A percentile compares a stretch with the other conserved stretches of the same genome.
Conservation (phyloP, 2,888 invertebrate species). For the Amaurobius ferox region DNA sequence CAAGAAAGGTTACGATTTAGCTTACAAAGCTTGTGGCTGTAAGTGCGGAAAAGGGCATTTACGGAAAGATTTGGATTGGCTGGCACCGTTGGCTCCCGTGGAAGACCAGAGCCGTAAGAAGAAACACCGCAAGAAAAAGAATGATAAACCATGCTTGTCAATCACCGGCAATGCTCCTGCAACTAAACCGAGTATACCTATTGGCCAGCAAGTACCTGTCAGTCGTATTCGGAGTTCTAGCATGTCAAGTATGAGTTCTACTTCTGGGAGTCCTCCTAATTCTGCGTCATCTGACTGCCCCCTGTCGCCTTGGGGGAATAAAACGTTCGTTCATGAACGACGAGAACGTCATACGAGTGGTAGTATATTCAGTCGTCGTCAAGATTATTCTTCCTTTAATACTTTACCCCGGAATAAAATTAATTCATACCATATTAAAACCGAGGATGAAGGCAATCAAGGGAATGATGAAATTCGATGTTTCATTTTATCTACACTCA, state of each 20-base stretch:
- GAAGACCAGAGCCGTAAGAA: conserved; percentile 83
- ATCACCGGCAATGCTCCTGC: conserved; percentile 50
- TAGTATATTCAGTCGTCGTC: conserved; percentile 90
- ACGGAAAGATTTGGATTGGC: conserved; percentile 96
- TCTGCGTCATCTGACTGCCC: conserved; percentile 78
- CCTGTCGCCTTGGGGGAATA: conserved; percentile 81
- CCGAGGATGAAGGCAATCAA: conserved; percentile 98
- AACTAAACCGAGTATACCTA: conserved; percentile 75
- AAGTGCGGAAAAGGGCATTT: conserved; percentile 94
- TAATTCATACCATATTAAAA: conserved; percentile 99
- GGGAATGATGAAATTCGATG: conserved; percentile 98
- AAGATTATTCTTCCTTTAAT: conserved; percentile 96
- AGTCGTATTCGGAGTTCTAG: conserved; percentile 73
- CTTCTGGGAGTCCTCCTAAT: conserved; percentile 79
- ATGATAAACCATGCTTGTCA: conserved; percentile 82
- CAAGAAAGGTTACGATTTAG: conserved; percentile 97
- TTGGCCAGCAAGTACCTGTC: conserved; percentile 78
- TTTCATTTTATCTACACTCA: conserved; percentile 95
- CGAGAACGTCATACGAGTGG: conserved; percentile 79
- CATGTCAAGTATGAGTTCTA: conserved; percentile 85
- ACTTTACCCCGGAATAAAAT: conserved; percentile 95
- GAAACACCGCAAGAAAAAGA: conserved; percentile 83
- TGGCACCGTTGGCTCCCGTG: conserved; percentile 81
- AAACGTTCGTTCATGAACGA: conserved; percentile 51
- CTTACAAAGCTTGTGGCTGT: conserved; percentile 96